A percentile compares a stretch with the other conserved stretches of the same genome.
Conservation (phyloP, 2,888 invertebrate genomes). For the Oscheius sp. region DNA sequence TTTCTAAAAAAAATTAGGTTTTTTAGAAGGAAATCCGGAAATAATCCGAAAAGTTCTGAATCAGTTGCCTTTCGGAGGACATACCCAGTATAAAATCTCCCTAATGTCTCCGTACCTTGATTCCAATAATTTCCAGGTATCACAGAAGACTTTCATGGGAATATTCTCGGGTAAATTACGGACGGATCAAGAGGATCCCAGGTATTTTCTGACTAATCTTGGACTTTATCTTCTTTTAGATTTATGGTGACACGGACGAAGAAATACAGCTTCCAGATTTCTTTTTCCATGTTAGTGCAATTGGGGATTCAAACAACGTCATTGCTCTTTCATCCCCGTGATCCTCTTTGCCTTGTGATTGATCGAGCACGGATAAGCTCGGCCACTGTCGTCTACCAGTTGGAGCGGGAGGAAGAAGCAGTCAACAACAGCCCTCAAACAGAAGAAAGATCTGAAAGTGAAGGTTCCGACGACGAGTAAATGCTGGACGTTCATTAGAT, state of each 20-base stretch:
- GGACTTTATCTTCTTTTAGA: neutral
- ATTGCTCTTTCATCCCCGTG: conserved; percentile 39
- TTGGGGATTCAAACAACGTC: conserved; percentile 23
- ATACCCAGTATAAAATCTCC: conserved; percentile 30
- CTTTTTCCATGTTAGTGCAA: neutral
- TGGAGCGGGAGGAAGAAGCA: neutral
- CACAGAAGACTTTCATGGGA: conserved; percentile 40
- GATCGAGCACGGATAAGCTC: conserved; percentile 28
- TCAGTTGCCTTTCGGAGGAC: conserved; percentile 24
- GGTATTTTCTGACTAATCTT: neutral
- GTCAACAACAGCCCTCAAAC: too few species aligned
- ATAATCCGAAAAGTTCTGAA: neutral
- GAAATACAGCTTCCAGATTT: conserved; percentile 13
- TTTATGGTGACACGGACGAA: conserved; percentile 15
- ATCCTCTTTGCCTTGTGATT: conserved; percentile 24
- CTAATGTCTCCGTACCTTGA: conserved; percentile 52
- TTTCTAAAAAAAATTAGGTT: too few species aligned
- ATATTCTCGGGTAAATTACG: conserved; percentile 24
- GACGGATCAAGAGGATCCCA: conserved; percentile 20
- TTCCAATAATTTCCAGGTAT: conserved; percentile 49
- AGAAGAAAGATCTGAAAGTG: too few species aligned
- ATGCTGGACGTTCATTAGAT: too few species aligned
- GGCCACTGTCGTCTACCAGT: conserved; percentile 23
- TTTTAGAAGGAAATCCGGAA: too few species aligned
- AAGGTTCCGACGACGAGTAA: too few species aligned